These are phyloP conservation scores for Volucella zonaria DNA, from an alignment of 2,888 invertebrate species.

Conservation along the genomic window DNA sequence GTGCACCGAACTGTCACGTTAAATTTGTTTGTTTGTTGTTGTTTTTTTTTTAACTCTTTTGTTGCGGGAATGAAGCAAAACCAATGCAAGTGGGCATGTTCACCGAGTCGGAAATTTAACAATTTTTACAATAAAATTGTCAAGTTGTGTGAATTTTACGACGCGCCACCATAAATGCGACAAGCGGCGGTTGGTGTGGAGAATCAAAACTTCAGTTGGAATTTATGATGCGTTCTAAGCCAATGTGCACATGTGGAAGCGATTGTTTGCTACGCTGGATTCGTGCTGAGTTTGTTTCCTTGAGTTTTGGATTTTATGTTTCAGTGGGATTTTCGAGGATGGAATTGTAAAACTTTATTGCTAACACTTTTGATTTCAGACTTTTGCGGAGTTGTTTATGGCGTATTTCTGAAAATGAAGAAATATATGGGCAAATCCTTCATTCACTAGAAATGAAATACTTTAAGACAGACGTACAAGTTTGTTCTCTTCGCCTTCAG, in stretches of 20 bases:
- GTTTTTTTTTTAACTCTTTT: not conserved
- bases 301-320: not conserved
- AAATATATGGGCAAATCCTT: slow-evolving; percentile 9
- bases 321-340: not conserved
- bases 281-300: not conserved
- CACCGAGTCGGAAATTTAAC: slow-evolving; percentile 52
- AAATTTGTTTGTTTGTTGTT: not conserved
- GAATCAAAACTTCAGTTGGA: slow-evolving; percentile 32
- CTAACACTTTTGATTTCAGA: not conserved
- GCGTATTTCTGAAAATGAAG: too few species aligned
- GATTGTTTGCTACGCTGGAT: slow-evolving; percentile 4
- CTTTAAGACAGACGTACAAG: not conserved
- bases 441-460: not conserved
- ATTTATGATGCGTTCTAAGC: slow-evolving; percentile 58
- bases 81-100: not conserved
- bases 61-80: not conserved
- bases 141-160: slow-evolving; percentile 67
- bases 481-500: too few species aligned
- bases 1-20: not conserved
- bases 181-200: slow-evolving; percentile 45
- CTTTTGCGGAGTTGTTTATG: too few species aligned
- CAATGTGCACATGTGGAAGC: slow-evolving; percentile 41
- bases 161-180: slow-evolving; percentile 56
- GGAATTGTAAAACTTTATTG: slow-evolving; percentile 14
- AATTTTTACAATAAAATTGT: slow-evolving; percentile 66